phyloP scores from a whole-genome alignment of 2,113 vertebrate species.

The Phylloscopus whistleri region DNA sequence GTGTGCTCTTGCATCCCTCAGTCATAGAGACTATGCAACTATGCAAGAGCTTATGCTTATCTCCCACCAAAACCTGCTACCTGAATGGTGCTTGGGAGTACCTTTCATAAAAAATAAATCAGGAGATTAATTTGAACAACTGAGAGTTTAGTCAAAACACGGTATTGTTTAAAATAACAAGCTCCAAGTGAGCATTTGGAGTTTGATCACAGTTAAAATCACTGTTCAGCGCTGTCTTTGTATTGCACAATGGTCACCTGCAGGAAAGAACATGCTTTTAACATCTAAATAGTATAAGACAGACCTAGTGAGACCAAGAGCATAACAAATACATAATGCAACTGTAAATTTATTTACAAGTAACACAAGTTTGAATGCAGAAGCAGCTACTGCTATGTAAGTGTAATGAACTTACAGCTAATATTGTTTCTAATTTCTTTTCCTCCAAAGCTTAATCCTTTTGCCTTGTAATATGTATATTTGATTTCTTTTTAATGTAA shows the following conservation, averaged over 20 bases:
- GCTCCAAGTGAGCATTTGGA: not conserved
- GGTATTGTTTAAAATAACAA: not conserved
- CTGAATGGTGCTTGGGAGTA: not conserved
- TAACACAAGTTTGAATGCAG: not conserved
- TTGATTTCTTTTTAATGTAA: constrained; percentile 5
- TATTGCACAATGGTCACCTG: not conserved
- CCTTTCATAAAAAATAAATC: not conserved
- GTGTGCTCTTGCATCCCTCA: not conserved
- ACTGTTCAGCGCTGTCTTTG: not conserved
- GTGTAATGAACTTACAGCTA: not conserved
- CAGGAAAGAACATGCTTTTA: not conserved
- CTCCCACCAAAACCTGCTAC: not conserved
- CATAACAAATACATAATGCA: not conserved
- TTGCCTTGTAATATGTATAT: constrained; percentile 55
- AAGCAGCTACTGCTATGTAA: constrained; percentile 38
- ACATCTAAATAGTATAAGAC: not conserved
- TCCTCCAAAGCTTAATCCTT: constrained; percentile 50
- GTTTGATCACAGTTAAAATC: not conserved
- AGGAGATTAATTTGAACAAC: not conserved
- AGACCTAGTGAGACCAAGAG: not conserved
- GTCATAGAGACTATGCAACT: not conserved
- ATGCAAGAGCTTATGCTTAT: not conserved
- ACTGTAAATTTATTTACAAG: not conserved
- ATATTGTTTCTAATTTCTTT: constrained; percentile 25
- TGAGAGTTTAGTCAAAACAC: not conserved